Conservation (phyloP, 2,113 vertebrate genomes). For the Takifugu bimaculatus region DNA sequence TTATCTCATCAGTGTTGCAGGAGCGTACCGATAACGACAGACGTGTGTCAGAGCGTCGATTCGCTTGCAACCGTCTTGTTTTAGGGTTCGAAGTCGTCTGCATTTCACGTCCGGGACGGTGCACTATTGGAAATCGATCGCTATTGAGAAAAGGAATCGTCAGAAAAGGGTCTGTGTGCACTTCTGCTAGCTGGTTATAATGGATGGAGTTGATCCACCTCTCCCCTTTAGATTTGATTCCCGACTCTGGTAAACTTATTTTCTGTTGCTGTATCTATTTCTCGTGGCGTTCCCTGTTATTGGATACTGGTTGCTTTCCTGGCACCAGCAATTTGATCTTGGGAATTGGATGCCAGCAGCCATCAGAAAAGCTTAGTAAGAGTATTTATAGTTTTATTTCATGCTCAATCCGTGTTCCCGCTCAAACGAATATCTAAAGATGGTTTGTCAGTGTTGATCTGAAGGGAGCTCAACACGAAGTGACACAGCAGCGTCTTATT, state of each 20-base stretch:
- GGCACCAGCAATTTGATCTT: conserved; percentile 28
- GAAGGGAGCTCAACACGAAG: conserved; percentile 22
- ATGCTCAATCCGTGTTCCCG: conserved; percentile 10
- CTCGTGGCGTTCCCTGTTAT: conserved; percentile 32
- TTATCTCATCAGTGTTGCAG: no score
- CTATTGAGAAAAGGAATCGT: conserved; percentile 43
- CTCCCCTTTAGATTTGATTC: conserved; percentile 3
- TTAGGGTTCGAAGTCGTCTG: conserved; percentile 16
- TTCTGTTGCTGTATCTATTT: conserved; percentile 24
- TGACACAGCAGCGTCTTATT: conserved; percentile 40
- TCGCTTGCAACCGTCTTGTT: conserved; percentile 30
- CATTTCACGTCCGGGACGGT: conserved; percentile 36
- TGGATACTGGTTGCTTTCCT: conserved; percentile 37
- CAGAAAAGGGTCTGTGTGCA: background rate
- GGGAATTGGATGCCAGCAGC: conserved; percentile 30
- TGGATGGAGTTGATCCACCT: background rate
- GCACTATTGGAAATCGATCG: conserved; percentile 55
- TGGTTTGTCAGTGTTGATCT: background rate
- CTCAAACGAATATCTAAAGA: conserved; percentile 11
- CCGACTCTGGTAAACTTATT: conserved; percentile 27
- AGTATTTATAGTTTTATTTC: conserved; percentile 35
- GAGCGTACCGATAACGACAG: no score
- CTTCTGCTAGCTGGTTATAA: background rate
- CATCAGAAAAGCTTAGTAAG: conserved; percentile 13
- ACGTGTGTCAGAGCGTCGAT: no score